A percentile compares a stretch with the other conserved stretches of the same genome.
phyloP scores from a whole-genome alignment of 92 coral and sea anemone species.

The Zoanthus sansibaricus region DNA sequence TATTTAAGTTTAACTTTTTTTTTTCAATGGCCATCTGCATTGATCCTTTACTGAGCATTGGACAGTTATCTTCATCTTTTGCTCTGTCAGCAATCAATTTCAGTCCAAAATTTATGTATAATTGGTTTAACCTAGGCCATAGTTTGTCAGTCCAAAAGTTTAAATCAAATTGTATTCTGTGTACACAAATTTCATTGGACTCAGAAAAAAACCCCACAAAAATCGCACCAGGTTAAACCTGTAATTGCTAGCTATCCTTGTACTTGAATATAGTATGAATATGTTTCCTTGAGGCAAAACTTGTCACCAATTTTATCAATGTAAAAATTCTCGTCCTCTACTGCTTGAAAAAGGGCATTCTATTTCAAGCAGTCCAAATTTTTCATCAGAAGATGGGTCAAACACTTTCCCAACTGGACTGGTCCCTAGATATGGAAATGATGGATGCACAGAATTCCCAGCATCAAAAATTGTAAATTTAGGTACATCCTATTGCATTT shows the following conservation, averaged over 20 bases:
- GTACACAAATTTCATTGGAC: slow-evolving; percentile 63
- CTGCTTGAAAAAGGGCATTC: slow-evolving; percentile 58
- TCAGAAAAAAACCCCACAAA: slow-evolving; percentile 58
- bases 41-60: neutral
- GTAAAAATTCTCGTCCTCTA: slow-evolving; percentile 29
- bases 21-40: slow-evolving; percentile 4
- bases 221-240: slow-evolving; percentile 69
- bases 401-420: slow-evolving; percentile 74
- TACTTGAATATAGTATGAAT: slow-evolving; percentile 57
- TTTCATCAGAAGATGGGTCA: slow-evolving; percentile 45
- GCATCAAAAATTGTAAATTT: slow-evolving; percentile 64
- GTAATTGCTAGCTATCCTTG: slow-evolving; percentile 66
- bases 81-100: slow-evolving; percentile 35
- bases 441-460: slow-evolving; percentile 55
- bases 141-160: slow-evolving; percentile 39
- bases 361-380: slow-evolving; percentile 38
- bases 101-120: slow-evolving; percentile 44
- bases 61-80: neutral
- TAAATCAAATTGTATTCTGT: slow-evolving; percentile 52
- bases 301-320: slow-evolving; percentile 36
- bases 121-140: slow-evolving; percentile 38
- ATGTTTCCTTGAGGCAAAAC: slow-evolving; percentile 44
- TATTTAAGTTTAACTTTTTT: slow-evolving; percentile 2
- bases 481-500: slow-evolving; percentile 65
- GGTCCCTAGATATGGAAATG: slow-evolving; percentile 69